These are phyloP conservation scores for Brassicogethes aeneus DNA, from an alignment of 2,888 invertebrate species.

Conservation along the genomic window DNA sequence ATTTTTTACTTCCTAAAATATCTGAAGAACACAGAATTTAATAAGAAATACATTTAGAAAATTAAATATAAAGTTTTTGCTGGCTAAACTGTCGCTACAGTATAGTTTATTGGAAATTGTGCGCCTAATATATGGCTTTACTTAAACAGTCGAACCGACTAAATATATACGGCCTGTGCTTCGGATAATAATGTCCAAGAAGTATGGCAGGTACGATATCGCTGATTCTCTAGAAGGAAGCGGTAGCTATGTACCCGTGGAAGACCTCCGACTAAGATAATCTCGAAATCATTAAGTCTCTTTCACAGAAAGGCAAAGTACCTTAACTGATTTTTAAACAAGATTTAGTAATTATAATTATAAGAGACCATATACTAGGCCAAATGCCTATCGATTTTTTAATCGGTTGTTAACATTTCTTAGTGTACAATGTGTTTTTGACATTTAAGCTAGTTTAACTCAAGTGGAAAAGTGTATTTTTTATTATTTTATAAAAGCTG, in stretches of 20 bases:
- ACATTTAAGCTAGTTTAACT: too few species aligned
- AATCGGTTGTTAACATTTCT: too few species aligned
- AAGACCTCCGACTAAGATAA: constrained; percentile 21
- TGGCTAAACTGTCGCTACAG: constrained; percentile 21
- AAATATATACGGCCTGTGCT: constrained; percentile 18
- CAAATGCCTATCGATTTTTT: too few species aligned
- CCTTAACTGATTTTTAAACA: too few species aligned
- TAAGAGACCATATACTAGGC: too few species aligned
- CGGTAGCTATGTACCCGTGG: constrained; percentile 14
- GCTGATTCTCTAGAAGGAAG: constrained; percentile 20
- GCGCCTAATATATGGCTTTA: constrained; percentile 22
- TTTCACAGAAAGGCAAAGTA: constrained; percentile 6
- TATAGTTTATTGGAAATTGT: constrained; percentile 22
- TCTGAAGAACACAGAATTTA: too few species aligned
- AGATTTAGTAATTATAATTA: too few species aligned
- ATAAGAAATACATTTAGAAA: too few species aligned
- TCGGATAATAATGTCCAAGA: constrained; percentile 17
- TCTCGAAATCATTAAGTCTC: constrained; percentile 21
- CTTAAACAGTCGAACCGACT: constrained; percentile 19
- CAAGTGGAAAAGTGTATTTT: too few species aligned
- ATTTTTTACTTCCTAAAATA: too few species aligned
- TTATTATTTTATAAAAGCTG: too few species aligned
- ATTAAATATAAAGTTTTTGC: constrained; percentile 16
- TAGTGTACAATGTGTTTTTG: too few species aligned
- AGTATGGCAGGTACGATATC: constrained; percentile 18